Percentiles rank a stretch among this genome's conserved stretches.
These are phyloP conservation scores for Drosophila kurseongensis DNA, from an alignment of 1,140 invertebrate species.

Conservation along the genomic window DNA sequence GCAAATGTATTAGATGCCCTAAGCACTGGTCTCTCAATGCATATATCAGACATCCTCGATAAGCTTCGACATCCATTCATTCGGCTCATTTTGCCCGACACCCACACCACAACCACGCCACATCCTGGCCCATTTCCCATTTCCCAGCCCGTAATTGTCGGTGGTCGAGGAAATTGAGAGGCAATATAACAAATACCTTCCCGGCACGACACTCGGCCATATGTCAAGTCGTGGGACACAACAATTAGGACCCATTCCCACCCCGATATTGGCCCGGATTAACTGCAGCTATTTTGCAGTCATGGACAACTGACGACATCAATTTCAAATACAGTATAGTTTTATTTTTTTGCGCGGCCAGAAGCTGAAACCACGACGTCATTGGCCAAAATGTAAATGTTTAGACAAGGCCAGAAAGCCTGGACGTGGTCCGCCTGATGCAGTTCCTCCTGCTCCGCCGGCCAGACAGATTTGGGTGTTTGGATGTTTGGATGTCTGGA, in stretches of 20 bases:
- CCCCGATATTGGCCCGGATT: neutral
- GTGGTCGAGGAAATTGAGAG: slow-evolving; percentile 35
- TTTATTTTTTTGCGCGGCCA: slow-evolving; percentile 9
- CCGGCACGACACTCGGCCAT: slow-evolving; percentile 60
- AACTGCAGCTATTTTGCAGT: slow-evolving; percentile 40
- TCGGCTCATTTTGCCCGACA: neutral
- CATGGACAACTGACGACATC: slow-evolving; percentile 43
- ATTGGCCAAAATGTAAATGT: slow-evolving; percentile 78
- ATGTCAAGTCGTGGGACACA: slow-evolving; percentile 53
- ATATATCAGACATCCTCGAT: slow-evolving; percentile 2
- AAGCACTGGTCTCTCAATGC: neutral
- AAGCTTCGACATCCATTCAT: neutral
- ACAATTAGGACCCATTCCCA: slow-evolving; percentile 36
- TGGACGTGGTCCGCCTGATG: slow-evolving; percentile 36
- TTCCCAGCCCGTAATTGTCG: slow-evolving; percentile 11
- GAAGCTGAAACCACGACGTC: slow-evolving; percentile 55
- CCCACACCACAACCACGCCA: slow-evolving; percentile 1
- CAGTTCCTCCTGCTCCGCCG: slow-evolving; percentile 27
- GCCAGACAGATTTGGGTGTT: slow-evolving; percentile 10
- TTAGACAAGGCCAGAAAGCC: slow-evolving; percentile 69
- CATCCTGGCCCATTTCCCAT: slow-evolving; percentile 5
- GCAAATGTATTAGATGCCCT: neutral
- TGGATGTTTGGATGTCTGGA: slow-evolving; percentile 28
- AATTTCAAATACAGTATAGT: slow-evolving; percentile 12
- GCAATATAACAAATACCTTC: slow-evolving; percentile 53